Conservation (phyloP, 2,888 invertebrate species). For the Torymus auratus region DNA sequence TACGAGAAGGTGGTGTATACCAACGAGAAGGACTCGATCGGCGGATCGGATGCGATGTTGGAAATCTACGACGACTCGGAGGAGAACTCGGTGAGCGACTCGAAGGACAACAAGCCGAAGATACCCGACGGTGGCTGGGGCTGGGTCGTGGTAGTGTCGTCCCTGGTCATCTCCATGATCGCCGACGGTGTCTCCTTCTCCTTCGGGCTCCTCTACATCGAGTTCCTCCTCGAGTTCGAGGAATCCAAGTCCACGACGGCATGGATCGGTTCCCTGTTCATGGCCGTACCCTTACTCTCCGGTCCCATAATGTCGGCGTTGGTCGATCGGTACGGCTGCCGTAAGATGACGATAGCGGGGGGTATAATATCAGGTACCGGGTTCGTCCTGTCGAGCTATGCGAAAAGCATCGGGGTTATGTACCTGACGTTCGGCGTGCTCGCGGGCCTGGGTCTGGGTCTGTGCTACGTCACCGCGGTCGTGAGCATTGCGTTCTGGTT, state of each 20-base stretch:
- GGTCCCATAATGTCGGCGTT: conserved; percentile 91
- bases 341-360: conserved; percentile 85
- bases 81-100: neutral
- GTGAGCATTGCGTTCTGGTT: conserved; percentile 96
- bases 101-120: conserved; percentile 76
- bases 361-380: conserved; percentile 86
- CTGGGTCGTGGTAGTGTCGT: conserved; percentile 92
- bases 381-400: conserved; percentile 85
- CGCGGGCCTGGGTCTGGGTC: conserved; percentile 89
- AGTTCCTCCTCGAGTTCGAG: conserved; percentile 88
- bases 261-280: conserved; percentile 93
- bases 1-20: conserved; percentile 69
- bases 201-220: conserved; percentile 92
- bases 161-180: conserved; percentile 90
- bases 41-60: conserved; percentile 78
- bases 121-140: conserved; percentile 93
- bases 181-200: conserved; percentile 96
- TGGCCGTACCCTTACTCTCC: conserved; percentile 90
- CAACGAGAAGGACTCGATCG: conserved; percentile 77
- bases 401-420: conserved; percentile 86
- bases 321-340: conserved; percentile 91
- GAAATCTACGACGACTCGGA: conserved; percentile 59
- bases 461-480: conserved; percentile 93
- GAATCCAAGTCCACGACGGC: conserved; percentile 91
- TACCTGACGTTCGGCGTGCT: conserved; percentile 91